Evolutionary conservation across 2,888 invertebrate genomes (phyloP).

Genomic region (Microctonus aethiopoides): DNA sequence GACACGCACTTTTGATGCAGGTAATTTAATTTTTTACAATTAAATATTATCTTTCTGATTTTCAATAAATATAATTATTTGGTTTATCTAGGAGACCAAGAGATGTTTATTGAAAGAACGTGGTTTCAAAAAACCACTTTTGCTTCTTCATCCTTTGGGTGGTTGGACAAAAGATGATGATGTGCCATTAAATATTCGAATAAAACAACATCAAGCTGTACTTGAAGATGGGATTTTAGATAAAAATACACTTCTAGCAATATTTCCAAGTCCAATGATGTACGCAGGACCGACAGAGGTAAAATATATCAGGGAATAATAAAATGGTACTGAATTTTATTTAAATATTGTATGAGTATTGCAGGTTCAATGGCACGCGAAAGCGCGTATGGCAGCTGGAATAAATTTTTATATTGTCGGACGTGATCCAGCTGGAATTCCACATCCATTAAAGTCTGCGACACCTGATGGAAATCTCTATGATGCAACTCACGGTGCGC

Average conservation of each 20-base stretch:
- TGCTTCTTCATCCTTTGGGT: constrained; percentile 93
- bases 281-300: constrained; percentile 99
- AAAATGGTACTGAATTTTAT: too few species aligned
- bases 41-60: too few species aligned
- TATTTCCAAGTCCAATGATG: constrained; percentile 99
- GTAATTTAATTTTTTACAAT: too few species aligned
- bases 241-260: constrained; percentile 89
- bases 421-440: constrained; percentile 97
- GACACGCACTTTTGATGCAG: constrained; percentile 98
- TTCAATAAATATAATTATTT: too few species aligned
- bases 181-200: constrained; percentile 90
- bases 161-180: constrained; percentile 99
- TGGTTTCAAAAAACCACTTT: constrained; percentile 93
- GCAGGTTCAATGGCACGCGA: constrained; percentile 93
- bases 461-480: constrained; percentile 86
- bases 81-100: constrained; percentile 94
- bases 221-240: constrained; percentile 88
- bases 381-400: constrained; percentile 94
- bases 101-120: constrained; percentile 79
- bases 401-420: constrained; percentile 99
- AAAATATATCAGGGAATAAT: neutral
- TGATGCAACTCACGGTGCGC: constrained; percentile 92
- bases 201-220: constrained; percentile 93
- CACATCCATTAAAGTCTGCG: constrained; percentile 80
- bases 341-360: neutral